Conservation (phyloP, 92 coral and sea anemone species). For the Palythoa heliodiscus region DNA sequence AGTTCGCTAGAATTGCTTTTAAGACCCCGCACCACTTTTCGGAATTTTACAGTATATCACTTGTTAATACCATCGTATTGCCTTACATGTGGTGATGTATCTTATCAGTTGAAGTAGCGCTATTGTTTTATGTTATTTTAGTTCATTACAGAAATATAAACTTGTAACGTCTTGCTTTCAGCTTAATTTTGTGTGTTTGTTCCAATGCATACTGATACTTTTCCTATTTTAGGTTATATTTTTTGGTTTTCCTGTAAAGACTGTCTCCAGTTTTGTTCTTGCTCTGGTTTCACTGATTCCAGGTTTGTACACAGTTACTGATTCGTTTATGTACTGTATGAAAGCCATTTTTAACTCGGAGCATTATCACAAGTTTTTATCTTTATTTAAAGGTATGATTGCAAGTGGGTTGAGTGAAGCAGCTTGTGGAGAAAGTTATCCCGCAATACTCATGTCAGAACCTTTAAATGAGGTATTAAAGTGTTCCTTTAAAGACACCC, state of each 20-base stretch:
- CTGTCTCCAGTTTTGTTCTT: slow-evolving; percentile 63
- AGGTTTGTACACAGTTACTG: slow-evolving; percentile 48
- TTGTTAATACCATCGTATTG: too few species aligned
- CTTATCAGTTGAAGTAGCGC: too few species aligned
- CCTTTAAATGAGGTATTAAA: slow-evolving; percentile 28
- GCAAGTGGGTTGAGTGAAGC: slow-evolving; percentile 70
- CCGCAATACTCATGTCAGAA: slow-evolving; percentile 2
- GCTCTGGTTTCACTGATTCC: slow-evolving; percentile 82
- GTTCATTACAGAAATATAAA: neutral
- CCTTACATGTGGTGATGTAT: neutral
- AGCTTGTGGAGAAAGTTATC: slow-evolving; percentile 47
- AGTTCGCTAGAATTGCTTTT: too few species aligned
- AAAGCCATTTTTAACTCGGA: too few species aligned
- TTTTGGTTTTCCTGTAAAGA: slow-evolving; percentile 79
- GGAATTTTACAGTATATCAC: too few species aligned
- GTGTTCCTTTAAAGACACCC: neutral
- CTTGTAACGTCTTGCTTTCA: neutral
- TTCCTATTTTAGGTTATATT: slow-evolving; percentile 64
- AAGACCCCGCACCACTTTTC: too few species aligned
- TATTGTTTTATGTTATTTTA: too few species aligned
- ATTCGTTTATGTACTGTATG: too few species aligned
- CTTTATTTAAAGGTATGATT: slow-evolving; percentile 54
- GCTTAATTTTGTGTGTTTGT: neutral
- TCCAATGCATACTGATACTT: neutral
- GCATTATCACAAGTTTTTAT: neutral